Percentiles rank a stretch among this genome's conserved stretches.
Evolutionary conservation across 2,797 vertebrate species (phyloP).

Genomic region (Enteromius viviparus): DNA sequence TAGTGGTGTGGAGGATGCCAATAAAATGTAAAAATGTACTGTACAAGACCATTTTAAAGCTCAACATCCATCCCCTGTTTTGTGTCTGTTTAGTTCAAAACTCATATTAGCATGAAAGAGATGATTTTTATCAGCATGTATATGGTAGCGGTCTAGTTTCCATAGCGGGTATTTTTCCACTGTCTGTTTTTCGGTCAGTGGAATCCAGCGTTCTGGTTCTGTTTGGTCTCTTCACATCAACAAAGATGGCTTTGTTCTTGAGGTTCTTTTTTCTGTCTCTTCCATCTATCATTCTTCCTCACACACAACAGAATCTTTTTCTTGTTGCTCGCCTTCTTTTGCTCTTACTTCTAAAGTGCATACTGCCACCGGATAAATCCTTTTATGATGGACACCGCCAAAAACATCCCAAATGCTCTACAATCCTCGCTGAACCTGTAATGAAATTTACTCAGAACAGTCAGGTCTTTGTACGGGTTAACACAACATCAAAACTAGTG

Average conservation of each 20-base stretch:
- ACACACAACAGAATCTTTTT: slow-evolving; percentile 47
- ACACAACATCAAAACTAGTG: not conserved
- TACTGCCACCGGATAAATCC: slow-evolving; percentile 24
- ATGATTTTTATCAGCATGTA: not conserved
- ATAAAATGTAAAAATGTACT: slow-evolving; percentile 28
- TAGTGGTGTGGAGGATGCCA: slow-evolving; percentile 1
- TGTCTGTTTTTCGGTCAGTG: not conserved
- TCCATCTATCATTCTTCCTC: slow-evolving; percentile 47
- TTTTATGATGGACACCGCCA: not conserved
- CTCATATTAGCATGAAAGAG: not conserved
- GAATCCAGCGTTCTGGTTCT: slow-evolving; percentile 33
- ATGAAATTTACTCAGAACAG: not conserved
- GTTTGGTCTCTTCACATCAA: slow-evolving; percentile 49
- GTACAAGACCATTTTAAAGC: not conserved
- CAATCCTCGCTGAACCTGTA: not conserved
- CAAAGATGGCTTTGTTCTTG: slow-evolving; percentile 62
- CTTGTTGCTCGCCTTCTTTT: slow-evolving; percentile 35
- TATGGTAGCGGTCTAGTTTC: not conserved
- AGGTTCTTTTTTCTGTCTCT: slow-evolving; percentile 43
- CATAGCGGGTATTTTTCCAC: not conserved
- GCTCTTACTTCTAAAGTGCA: slow-evolving; percentile 62
- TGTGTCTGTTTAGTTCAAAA: not conserved
- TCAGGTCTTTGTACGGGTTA: not conserved
- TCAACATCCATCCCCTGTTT: not conserved
- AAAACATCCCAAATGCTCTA: slow-evolving; percentile 7